Conservation (phyloP, 2,113 vertebrate species). For the Tautogolabrus adspersus region DNA sequence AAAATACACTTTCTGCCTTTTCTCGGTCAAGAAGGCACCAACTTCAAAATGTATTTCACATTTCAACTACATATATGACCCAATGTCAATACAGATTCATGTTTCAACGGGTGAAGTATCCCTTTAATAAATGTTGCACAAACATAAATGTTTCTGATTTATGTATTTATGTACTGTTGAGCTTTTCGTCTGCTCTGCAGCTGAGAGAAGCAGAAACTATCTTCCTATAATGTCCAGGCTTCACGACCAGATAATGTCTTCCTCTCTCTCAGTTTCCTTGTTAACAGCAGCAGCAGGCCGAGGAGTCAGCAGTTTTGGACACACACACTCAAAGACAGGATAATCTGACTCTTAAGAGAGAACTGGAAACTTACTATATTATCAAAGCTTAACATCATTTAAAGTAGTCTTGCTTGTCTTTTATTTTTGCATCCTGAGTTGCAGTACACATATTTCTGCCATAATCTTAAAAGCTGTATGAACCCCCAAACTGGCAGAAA, state of each 20-base stretch:
- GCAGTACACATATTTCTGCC: conserved; percentile 15
- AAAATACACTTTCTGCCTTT: no score
- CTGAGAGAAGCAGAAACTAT: conserved; percentile 23
- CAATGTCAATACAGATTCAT: no score
- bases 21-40: no score
- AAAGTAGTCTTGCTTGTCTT: conserved; percentile 4
- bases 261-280: background rate
- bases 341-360: conserved; percentile 35
- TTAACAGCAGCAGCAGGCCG: conserved; percentile 12
- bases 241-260: background rate
- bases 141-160: no score
- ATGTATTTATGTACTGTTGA: background rate
- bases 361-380: conserved; percentile 7
- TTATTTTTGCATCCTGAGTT: conserved; percentile 31
- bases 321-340: conserved; percentile 13
- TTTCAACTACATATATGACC: no score
- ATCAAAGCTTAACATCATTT: background rate
- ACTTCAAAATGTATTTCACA: no score
- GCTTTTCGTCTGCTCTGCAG: background rate
- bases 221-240: conserved; percentile 4
- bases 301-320: conserved; percentile 15
- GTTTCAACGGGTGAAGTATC: no score
- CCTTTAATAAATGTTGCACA: no score
- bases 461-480: background rate
- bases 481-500: background rate